Evolutionary conservation across 2,113 vertebrate species (phyloP).

Genomic region (Tychaedon coryphoeus): DNA sequence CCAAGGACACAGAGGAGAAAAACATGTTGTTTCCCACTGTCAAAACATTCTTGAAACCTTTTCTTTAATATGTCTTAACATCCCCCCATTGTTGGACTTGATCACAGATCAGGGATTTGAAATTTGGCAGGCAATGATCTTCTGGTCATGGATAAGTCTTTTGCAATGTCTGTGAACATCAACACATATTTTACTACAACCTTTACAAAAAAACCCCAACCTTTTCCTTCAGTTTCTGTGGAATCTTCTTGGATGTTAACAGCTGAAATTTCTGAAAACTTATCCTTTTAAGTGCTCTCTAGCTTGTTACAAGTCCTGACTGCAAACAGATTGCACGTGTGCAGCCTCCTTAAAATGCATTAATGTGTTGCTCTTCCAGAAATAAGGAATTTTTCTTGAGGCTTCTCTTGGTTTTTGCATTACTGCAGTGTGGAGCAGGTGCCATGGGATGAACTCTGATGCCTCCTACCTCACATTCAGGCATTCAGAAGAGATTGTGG

Average conservation of each 20-base stretch:
- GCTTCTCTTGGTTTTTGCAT: neutral
- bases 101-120: constrained; percentile 28
- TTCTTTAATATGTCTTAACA: constrained; percentile 13
- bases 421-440: neutral
- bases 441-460: neutral
- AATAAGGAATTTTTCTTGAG: neutral
- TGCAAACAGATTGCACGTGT: neutral
- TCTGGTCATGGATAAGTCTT: constrained; percentile 18
- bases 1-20: constrained; percentile 1
- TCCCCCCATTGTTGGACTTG: constrained; percentile 8
- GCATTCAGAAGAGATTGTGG: neutral
- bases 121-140: neutral
- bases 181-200: neutral
- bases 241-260: neutral
- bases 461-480: neutral
- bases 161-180: constrained; percentile 26
- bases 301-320: neutral
- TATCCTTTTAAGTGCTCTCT: neutral
- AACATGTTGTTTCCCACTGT: constrained; percentile 38
- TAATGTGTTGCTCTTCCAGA: neutral
- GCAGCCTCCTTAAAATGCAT: neutral
- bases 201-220: neutral
- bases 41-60: constrained; percentile 47
- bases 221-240: neutral
- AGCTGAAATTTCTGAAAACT: neutral